phyloP scores from a whole-genome alignment of 2,888 invertebrate genomes.

The Mesorhabditis belari region DNA sequence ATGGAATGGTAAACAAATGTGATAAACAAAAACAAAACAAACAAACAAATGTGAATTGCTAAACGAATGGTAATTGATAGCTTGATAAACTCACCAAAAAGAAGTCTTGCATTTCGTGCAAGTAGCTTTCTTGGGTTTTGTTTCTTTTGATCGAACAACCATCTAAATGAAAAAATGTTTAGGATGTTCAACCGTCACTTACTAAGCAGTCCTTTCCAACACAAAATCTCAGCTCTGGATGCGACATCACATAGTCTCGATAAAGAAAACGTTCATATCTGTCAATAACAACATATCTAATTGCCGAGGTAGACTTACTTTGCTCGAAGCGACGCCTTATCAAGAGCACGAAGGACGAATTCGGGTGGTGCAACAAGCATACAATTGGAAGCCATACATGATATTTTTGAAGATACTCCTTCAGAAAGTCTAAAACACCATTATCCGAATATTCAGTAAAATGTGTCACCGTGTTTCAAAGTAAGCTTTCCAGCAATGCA shows the following conservation, averaged over 20 bases:
- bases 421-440: conserved; percentile 19
- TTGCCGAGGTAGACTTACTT: conserved; percentile 8
- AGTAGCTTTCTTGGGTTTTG: conserved; percentile 75
- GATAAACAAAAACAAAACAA: no score
- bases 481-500: conserved; percentile 90
- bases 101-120: conserved; percentile 80
- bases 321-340: conserved; percentile 12
- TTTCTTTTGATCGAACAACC: conserved; percentile 67
- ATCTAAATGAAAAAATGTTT: conserved; percentile 47
- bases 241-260: conserved; percentile 84
- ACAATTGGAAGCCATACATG: conserved; percentile 94
- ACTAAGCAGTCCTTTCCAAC: conserved; percentile 81
- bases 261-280: conserved; percentile 93
- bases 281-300: conserved; percentile 7
- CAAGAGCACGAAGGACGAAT: conserved; percentile 20
- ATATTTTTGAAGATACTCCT: conserved; percentile 67
- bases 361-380: conserved; percentile 74
- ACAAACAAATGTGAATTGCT: background rate
- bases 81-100: conserved; percentile 69
- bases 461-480: conserved; percentile 82
- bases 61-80: no score
- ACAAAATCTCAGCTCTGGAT: conserved; percentile 68
- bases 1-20: conserved; percentile 6
- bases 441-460: background rate
- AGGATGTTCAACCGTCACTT: background rate